Base-by-base conservation (phyloP, 2,797 vertebrate genomes). In the Pogonophryne albipinna region DNA sequence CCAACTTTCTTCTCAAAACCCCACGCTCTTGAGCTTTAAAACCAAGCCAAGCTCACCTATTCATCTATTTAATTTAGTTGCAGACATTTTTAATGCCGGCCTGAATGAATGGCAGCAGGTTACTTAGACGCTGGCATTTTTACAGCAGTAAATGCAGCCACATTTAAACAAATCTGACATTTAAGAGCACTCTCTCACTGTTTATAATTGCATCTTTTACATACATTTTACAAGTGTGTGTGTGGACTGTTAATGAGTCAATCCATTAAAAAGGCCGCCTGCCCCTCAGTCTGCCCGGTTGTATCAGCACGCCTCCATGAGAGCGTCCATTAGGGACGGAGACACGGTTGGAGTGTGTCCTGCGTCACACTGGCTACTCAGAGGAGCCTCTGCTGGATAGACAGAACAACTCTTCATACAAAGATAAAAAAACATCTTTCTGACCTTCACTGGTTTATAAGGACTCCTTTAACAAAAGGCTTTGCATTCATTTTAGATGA, bases 111-210 rank as follows among this genome's bases (percentile, higher is more conserved):
- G 27, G 61, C 55, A 55, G 15, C 46, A 8, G 55, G 45, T 15
- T 19, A 10, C 31, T 60, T 17, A 53, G 13, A 27, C 0, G 12
- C 9, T 50, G 66, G 38, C 58, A 60, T 63, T 76, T 79, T 64
- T 52, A 74, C 19, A 64, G 17, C 61, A 20, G 53, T 4, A 4
- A 76, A 63, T 63, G 19, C 42, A 58, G 46, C 34, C 44, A 11
- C 52, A 14, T 49, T 65, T 23, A 64, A 71, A 66, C 71, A 57
- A 74, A 68, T 64, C 20, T 64, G 57, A 85, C 74, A 71, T 57
- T 77, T 71, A 66, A 64, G 60, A 71, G 44, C 47, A 17, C 49
- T 57, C 19, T 12, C 20, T 63, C 41, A 0, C 10, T 23, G 15
- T 45, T 58, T 64, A 44, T 74, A 65, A 65, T 69, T 68, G 27